phyloP scores from a whole-genome alignment of 2,113 vertebrate genomes.

The Todiramphus saurophagus region DNA sequence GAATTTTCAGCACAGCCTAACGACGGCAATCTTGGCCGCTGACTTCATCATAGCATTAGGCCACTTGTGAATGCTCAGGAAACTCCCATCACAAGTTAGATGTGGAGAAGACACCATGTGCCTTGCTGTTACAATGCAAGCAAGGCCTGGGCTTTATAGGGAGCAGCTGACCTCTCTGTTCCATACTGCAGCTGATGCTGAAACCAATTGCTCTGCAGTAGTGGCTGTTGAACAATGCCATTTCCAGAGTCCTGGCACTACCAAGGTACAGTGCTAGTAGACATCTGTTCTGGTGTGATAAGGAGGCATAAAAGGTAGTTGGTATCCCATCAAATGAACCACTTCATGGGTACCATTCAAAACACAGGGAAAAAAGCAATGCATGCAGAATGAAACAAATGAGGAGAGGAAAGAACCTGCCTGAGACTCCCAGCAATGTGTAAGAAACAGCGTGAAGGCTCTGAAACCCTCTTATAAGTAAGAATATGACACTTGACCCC shows the following conservation, averaged over 20 bases:
- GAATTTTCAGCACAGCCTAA: background rate
- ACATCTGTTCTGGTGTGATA: background rate
- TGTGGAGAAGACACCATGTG: background rate
- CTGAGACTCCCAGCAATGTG: background rate
- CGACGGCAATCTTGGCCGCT: rapidly evolving
- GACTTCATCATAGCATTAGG: background rate
- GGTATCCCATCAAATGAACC: background rate
- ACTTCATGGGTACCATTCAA: background rate
- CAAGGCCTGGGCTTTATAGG: background rate
- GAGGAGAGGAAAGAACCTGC: background rate
- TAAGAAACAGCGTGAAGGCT: background rate
- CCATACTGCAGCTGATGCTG: background rate
- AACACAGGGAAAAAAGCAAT: background rate
- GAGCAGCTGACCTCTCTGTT: background rate
- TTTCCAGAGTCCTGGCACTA: background rate
- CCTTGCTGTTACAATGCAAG: background rate
- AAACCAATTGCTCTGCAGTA: background rate
- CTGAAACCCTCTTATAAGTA: background rate
- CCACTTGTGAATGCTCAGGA: background rate
- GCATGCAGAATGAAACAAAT: background rate
- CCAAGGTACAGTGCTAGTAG: background rate
- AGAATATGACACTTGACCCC: rapidly evolving
- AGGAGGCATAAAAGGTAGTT: background rate
- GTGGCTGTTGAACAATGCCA: background rate
- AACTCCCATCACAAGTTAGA: background rate